phyloP scores from a whole-genome alignment of 2,888 invertebrate genomes.

The Volucella zonaria region DNA sequence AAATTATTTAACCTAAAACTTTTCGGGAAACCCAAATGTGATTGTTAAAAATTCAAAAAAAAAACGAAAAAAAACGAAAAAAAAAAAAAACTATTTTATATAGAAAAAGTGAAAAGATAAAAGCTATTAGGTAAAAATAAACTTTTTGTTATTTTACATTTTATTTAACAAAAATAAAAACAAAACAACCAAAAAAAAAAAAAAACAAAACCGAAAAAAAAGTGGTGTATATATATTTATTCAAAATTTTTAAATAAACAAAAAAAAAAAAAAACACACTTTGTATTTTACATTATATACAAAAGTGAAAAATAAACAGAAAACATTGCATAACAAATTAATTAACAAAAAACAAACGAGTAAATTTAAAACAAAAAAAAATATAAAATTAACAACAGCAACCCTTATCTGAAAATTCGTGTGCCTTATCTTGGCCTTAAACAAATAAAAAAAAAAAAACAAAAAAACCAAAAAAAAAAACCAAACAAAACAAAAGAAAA shows the following conservation, averaged over 20 bases:
- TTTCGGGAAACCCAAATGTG: constrained; percentile 69
- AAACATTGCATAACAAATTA: constrained; percentile 27
- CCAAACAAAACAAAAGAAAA: too few species aligned
- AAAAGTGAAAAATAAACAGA: neutral
- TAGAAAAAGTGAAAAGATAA: constrained; percentile 50
- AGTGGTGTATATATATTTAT: constrained; percentile 61
- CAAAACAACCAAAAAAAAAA: too few species aligned
- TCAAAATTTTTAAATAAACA: constrained; percentile 44
- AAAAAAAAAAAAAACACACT: neutral
- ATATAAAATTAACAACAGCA: constrained; percentile 60
- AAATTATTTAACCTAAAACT: constrained; percentile 15
- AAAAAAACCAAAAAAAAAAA: too few species aligned
- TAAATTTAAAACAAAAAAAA: constrained; percentile 33
- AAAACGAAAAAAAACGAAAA: constrained; percentile 27
- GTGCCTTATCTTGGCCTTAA: constrained; percentile 78
- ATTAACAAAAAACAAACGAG: neutral
- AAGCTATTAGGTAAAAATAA: constrained; percentile 52
- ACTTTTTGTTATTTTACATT: constrained; percentile 30
- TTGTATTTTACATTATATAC: constrained; percentile 51
- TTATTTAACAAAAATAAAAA: constrained; percentile 21
- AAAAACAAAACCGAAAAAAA: constrained; percentile 16
- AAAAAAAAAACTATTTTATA: constrained; percentile 59
- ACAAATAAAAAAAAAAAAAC: constrained; percentile 52
- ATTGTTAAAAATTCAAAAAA: constrained; percentile 54
- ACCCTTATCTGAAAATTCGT: constrained; percentile 75